A percentile compares a stretch with the other conserved stretches of the same genome.
Evolutionary conservation across 2,797 vertebrate genomes (phyloP).

Genomic region (Fundulus diaphanus): DNA sequence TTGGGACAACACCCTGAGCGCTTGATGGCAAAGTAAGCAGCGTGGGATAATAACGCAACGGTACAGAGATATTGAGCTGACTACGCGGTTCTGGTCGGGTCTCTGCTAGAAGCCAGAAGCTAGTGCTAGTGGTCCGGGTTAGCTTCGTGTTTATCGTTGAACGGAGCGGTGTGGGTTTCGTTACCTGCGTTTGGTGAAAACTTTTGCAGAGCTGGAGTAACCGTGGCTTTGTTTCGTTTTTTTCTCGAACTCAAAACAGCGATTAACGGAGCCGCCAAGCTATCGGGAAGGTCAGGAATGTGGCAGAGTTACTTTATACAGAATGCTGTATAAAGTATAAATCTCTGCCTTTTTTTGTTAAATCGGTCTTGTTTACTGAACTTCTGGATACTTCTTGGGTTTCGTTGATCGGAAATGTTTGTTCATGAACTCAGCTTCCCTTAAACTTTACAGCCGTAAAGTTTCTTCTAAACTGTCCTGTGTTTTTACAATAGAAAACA

Average conservation of each 20-base stretch:
- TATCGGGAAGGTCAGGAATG: conserved; percentile 1
- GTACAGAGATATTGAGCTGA: rapidly evolving
- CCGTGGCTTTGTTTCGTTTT: rapidly evolving
- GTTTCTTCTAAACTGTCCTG: not conserved
- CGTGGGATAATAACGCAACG: not conserved
- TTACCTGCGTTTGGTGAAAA: not conserved
- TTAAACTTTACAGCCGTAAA: not conserved
- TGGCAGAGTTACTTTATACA: too few relatives aligned
- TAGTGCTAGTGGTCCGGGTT: conserved; percentile 62
- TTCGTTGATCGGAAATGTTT: not conserved
- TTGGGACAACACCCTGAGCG: conserved; percentile 12
- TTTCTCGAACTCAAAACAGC: not conserved
- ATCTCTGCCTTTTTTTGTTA: not conserved
- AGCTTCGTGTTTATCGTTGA: conserved; percentile 37
- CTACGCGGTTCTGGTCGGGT: rapidly evolving
- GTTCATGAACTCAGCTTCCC: not conserved
- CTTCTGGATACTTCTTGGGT: not conserved
- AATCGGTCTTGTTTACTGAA: not conserved
- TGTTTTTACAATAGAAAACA: not conserved
- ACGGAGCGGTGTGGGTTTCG: conserved; percentile 47
- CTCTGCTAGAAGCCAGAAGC: conserved; percentile 2
- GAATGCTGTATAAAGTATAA: too few relatives aligned
- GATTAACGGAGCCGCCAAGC: not conserved
- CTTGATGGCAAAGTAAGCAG: conserved; percentile 52
- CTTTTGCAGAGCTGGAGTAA: not conserved